Base-by-base conservation (phyloP, 2,888 invertebrate genomes). In the Cerastoderma edule region DNA sequence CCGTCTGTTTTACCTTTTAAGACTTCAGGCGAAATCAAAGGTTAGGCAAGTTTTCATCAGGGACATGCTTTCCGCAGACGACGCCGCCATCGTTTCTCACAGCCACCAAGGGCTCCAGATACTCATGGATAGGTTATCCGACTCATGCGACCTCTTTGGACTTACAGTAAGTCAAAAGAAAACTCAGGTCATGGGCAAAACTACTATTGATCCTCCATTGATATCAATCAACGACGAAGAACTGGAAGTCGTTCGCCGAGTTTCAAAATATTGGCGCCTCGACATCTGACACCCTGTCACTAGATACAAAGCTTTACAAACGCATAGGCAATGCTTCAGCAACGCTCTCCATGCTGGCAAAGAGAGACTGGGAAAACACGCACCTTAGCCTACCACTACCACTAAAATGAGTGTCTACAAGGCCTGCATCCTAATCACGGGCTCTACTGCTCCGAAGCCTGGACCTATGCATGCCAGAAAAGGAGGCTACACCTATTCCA, bases 391-490 rank as follows among this genome's bases (percentile, higher is more conserved):
- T 39, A 8, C 39, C 39, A 39, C n/a, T n/a, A n/a, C n/a, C n/a
- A n/a, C n/a, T n/a, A n/a, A n/a, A n/a, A n/a, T n/a, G n/a, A n/a
- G n/a, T n/a, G n/a, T n/a, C n/a, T n/a, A n/a, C n/a, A n/a, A n/a
- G n/a, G n/a, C n/a, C n/a, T n/a, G n/a, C n/a, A n/a, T n/a, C n/a
- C n/a, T n/a, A n/a, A n/a, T n/a, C n/a, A n/a, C n/a, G n/a, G n/a
- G n/a, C n/a, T n/a, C n/a, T n/a, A n/a, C n/a, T n/a, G n/a, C n/a
- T n/a, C n/a, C n/a, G n/a, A n/a, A n/a, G n/a, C n/a, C n/a, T n/a
- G n/a, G n/a, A n/a, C n/a, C n/a, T n/a, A n/a, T n/a, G n/a, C 73
- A 73, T 27, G 64, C 16, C 0, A 22, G 60, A 30, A 30, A 64
- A 4, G n/a, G n/a, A n/a, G n/a, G n/a, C n/a, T n/a, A n/a, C 39